phyloP scores from a whole-genome alignment of 2,113 vertebrate species.

The Coracopsis vasa region DNA sequence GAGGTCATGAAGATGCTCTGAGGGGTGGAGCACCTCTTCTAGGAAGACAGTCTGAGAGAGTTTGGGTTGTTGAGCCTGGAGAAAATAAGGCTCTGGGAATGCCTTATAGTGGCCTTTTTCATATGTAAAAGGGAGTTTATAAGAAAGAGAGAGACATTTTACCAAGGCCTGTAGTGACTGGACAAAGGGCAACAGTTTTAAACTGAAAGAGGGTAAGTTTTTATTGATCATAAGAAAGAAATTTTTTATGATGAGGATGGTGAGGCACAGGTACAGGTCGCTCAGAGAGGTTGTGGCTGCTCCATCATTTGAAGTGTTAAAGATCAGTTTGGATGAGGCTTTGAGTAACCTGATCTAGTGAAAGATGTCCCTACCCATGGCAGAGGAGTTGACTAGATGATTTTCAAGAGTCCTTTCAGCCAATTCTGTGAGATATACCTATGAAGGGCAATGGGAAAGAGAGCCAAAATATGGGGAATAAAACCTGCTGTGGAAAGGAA shows the following conservation, averaged over 20 bases:
- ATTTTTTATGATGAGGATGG: background rate
- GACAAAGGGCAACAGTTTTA: background rate
- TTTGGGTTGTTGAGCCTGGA: background rate
- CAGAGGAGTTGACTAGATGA: background rate
- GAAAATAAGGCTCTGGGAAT: background rate
- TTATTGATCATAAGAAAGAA: background rate
- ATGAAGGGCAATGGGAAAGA: background rate
- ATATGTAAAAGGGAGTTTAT: background rate
- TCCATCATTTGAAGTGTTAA: background rate
- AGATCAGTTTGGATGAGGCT: background rate
- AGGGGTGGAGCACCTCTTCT: background rate
- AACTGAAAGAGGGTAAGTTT: background rate
- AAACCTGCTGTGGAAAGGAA: background rate
- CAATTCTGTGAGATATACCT: background rate
- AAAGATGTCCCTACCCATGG: background rate
- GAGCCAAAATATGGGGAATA: background rate
- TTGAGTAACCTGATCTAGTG: background rate
- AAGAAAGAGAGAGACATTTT: background rate
- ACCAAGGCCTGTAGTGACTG: background rate
- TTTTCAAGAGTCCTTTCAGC: background rate
- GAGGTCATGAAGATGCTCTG: background rate
- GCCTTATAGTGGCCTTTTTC: background rate
- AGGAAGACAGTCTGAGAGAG: background rate
- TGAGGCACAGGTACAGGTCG: background rate
- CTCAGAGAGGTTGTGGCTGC: background rate